Evolutionary conservation across 2,113 vertebrate genomes (phyloP), one percentile per base, ranked within the genome.

Genomic region (Misgurnus mizolepis): DNA sequence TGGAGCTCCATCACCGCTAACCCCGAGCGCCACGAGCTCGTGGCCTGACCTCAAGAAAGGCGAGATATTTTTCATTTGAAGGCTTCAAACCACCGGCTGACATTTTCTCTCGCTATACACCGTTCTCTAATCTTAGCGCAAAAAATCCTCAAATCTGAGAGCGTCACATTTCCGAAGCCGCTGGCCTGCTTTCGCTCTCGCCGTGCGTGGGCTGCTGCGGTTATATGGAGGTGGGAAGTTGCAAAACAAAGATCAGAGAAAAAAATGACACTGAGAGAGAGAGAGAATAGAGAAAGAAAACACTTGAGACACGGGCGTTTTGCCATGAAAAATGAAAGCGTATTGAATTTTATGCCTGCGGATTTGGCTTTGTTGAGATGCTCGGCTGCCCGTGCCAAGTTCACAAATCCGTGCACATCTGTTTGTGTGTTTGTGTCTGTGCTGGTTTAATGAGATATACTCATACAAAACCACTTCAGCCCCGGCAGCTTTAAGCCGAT

Each of bases 361-460:
- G 80, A 84, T 83, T 83, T 84, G 71, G 74, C 79, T n/a, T 22
- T 39, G 40, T 55, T n/a, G 70, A 83, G 62, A 79, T 22, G 47
- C 27, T 68, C 53, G 72, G 41, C 49, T 66, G 61, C 8, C 11
- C 17, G 56, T 80, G 82, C 82, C 85, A 86, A 68, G 56, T 77
- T 39, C 79, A 45, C 47, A 72, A 40, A 80, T 72, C 68, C 64
- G 9, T 39, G 61, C 79, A 74, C 83, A 79, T 80, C 70, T 85
- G 81, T 80, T 53, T 53, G 58, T 22, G 40, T 49, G 40, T 81
- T 78, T 74, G 34, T 58, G 64, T 27, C 62, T 49, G 41, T 60
- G 41, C 69, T 64, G 75, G 34, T 43, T 81, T 67, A 84, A 41
- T 53, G 22, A 67, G 73, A 73, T 55, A 18, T 34, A 41, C 69